A percentile compares a stretch with the other conserved stretches of the same genome.
Conservation (phyloP, 1,140 invertebrate species). For the Hypothenemus hampei region DNA sequence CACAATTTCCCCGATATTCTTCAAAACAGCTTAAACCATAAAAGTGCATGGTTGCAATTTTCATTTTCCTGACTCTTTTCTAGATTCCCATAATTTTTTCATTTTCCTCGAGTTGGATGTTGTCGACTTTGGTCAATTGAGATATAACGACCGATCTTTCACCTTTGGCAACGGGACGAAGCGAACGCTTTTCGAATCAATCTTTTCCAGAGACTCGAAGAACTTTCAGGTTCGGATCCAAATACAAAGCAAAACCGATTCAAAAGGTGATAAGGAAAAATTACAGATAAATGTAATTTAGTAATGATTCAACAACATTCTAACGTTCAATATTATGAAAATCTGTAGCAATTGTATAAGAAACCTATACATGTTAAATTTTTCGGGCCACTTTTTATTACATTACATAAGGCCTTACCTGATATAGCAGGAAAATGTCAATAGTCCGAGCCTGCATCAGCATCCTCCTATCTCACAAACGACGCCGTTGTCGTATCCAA, state of each 20-base stretch:
- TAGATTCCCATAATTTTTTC: constrained; percentile 5
- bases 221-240: neutral
- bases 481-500: constrained; percentile 11
- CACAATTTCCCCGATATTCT: neutral
- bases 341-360: too few species aligned
- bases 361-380: too few species aligned
- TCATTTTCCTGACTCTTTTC: neutral
- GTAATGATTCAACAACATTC: neutral
- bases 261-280: neutral
- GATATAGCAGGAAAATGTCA: neutral
- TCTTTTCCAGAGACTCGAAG: neutral
- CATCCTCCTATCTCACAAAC: constrained; percentile 18
- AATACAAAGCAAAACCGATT: neutral
- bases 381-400: too few species aligned
- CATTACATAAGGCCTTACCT: neutral
- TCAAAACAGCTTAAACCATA: too few species aligned
- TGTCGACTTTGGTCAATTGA: neutral
- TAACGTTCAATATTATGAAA: neutral
- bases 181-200: neutral
- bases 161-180: neutral
- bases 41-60: too few species aligned
- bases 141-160: neutral
- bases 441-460: constrained; percentile 6
- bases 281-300: neutral
- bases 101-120: neutral